Conservation (phyloP, 2,797 vertebrate species). For the Coregonus ussuriensis region DNA sequence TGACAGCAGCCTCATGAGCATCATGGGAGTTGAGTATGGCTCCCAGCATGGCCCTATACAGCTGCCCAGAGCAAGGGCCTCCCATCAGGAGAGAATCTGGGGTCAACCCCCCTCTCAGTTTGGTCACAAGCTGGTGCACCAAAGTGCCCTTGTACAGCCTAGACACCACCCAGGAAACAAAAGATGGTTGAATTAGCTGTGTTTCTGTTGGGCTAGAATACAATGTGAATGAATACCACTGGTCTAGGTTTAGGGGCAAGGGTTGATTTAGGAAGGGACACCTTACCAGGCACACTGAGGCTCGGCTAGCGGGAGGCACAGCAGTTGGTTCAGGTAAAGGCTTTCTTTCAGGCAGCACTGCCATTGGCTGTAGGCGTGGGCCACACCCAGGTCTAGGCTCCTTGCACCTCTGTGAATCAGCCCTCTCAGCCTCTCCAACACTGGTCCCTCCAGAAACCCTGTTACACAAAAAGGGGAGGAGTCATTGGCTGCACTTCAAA, state of each 20-base stretch:
- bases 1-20: conserved; percentile 21
- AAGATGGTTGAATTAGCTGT: neutral
- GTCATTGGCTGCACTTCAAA: neutral
- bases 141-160: conserved; percentile 81
- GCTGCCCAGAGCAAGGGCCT: conserved; percentile 46
- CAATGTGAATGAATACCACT: neutral
- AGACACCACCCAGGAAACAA: conserved; percentile 11
- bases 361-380: conserved; percentile 85
- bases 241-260: neutral
- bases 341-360: conserved; percentile 80
- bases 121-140: conserved; percentile 71
- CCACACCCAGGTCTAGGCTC: conserved; percentile 62
- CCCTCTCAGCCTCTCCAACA: conserved; percentile 26
- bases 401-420: neutral
- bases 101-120: conserved; percentile 49
- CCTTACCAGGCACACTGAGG: conserved; percentile 78
- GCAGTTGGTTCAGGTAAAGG: conserved; percentile 83
- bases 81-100: conserved; percentile 59
- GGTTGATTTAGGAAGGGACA: neutral
- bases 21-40: conserved; percentile 40
- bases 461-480: conserved; percentile 5
- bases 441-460: neutral
- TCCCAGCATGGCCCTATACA: conserved; percentile 65
- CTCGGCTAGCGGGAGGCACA: conserved; percentile 76
- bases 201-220: neutral